Evolutionary conservation across 64 coral and sea anemone species (phyloP).

Genomic region (Dendronephthya gigantea): DNA sequence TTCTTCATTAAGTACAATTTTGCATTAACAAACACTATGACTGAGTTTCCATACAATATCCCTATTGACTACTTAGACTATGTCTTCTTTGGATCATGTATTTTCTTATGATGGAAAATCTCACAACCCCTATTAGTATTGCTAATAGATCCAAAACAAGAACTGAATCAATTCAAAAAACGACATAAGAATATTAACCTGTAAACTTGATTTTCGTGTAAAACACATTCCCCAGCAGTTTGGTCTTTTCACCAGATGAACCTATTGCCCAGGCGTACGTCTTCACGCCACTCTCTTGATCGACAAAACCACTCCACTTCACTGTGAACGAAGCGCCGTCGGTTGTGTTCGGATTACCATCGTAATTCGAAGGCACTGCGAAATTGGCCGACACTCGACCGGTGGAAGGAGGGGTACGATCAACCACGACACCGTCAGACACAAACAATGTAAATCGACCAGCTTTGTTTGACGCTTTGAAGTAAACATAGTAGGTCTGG

Average conservation of each 20-base stretch:
- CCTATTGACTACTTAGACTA: too few relatives aligned
- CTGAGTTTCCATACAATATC: too few relatives aligned
- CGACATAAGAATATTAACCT: background rate
- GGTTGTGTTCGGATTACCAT: constrained; percentile 63
- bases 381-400: constrained; percentile 69
- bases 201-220: constrained; percentile 38
- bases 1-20: too few relatives aligned
- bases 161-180: too few relatives aligned
- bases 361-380: constrained; percentile 65
- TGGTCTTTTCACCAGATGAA: constrained; percentile 17
- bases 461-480: constrained; percentile 56
- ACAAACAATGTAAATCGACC: constrained; percentile 41
- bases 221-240: constrained; percentile 20
- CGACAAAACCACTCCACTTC: constrained; percentile 80
- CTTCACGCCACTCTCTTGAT: constrained; percentile 63
- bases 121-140: too few relatives aligned
- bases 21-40: too few relatives aligned
- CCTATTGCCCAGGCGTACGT: constrained; percentile 64
- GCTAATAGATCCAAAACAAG: too few relatives aligned
- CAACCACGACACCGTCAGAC: constrained; percentile 79
- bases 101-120: too few relatives aligned
- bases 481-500: constrained; percentile 56
- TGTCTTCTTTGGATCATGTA: too few relatives aligned
- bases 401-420: constrained; percentile 51
- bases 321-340: constrained; percentile 58